Evolutionary conservation across 2,888 invertebrate genomes (phyloP).

Genomic region (Dicycla oo): DNA sequence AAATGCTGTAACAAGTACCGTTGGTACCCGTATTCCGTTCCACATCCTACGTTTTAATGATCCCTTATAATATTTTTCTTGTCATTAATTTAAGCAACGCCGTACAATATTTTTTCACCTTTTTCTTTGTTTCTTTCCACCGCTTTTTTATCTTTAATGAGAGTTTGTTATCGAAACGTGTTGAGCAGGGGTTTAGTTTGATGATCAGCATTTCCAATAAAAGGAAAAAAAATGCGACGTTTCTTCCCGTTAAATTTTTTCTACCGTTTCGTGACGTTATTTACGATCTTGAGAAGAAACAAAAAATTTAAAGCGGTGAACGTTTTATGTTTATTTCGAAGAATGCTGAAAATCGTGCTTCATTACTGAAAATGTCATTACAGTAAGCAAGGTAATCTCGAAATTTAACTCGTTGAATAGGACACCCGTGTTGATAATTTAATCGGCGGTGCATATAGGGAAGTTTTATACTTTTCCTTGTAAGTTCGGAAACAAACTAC

Average conservation of each 20-base stretch:
- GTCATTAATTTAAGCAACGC: slow-evolving; percentile 60
- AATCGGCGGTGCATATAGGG: neutral
- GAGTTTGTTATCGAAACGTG: slow-evolving; percentile 64
- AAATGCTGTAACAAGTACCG: slow-evolving; percentile 45
- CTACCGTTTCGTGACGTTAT: slow-evolving; percentile 47
- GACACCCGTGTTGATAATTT: neutral
- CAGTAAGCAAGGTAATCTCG: neutral
- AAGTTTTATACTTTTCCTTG: slow-evolving; percentile 9
- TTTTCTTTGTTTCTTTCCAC: slow-evolving; percentile 50
- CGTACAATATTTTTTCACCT: slow-evolving; percentile 47
- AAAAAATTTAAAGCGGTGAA: slow-evolving; percentile 10
- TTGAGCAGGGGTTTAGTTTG: slow-evolving; percentile 62
- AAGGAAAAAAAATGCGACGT: slow-evolving; percentile 40
- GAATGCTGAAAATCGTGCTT: slow-evolving; percentile 33
- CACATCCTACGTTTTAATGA: slow-evolving; percentile 58
- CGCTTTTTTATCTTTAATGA: slow-evolving; percentile 47
- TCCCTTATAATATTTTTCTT: slow-evolving; percentile 64
- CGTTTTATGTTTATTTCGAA: slow-evolving; percentile 22
- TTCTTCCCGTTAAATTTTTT: slow-evolving; percentile 36
- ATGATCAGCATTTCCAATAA: slow-evolving; percentile 61
- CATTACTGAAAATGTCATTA: slow-evolving; percentile 24
- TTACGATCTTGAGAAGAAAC: slow-evolving; percentile 41
- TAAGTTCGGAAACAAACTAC: slow-evolving; percentile 17
- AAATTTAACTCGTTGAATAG: slow-evolving; percentile 3
- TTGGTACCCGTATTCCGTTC: slow-evolving; percentile 37